Base-by-base conservation (phyloP, 2,888 invertebrate genomes). In the Pseudococcus longispinus region DNA sequence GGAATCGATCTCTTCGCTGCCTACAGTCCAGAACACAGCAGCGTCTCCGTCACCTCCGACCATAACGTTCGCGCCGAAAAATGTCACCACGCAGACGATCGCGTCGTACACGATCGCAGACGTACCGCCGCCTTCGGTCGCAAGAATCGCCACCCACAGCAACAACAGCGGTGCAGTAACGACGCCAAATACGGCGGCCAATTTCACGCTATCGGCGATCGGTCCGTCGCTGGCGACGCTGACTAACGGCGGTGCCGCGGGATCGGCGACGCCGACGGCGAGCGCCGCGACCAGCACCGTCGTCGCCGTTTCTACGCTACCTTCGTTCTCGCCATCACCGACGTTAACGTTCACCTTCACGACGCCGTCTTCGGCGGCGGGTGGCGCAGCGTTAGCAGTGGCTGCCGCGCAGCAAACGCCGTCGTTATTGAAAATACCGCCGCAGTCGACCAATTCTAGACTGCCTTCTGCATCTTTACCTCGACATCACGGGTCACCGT, bases 271-370 rank as follows among this genome's bases (percentile, higher is more conserved):
- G 55, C 32, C 82, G 23, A 37, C 37, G 37, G 37, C 13, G 60
- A n/a, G 20, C 80, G 20, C 37, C 37, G 37, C 37, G 2, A n/a
- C n/a, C n/a, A n/a, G 37, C 8, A 37, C 9, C 37, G 44, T 8
- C 44, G 44, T 37, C 32, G 20, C 46, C 46, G 44, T 65, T 55
- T 60, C 87, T 60, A 60, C 87, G 80, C 51, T 80, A 42, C 87
- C 87, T 26, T 87, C 87, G 11, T 83, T 80, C 23, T 87, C 87
- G 9, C 87, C 85, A 2, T 74, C 85, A 13, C 85, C 85, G 2
- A 46, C 87, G 60, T 23, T 87, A 20, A 87, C 87, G 60, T 87
- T 87, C 60, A 87, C 87, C 82, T 83, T 83, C 37, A 87, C 87
- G 20, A 60, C 83, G 26, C 87, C 82, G n/a, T 80, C 87, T 42